Conservation (phyloP, 1,140 invertebrate species). For the Ceratosolen fusciceps region DNA sequence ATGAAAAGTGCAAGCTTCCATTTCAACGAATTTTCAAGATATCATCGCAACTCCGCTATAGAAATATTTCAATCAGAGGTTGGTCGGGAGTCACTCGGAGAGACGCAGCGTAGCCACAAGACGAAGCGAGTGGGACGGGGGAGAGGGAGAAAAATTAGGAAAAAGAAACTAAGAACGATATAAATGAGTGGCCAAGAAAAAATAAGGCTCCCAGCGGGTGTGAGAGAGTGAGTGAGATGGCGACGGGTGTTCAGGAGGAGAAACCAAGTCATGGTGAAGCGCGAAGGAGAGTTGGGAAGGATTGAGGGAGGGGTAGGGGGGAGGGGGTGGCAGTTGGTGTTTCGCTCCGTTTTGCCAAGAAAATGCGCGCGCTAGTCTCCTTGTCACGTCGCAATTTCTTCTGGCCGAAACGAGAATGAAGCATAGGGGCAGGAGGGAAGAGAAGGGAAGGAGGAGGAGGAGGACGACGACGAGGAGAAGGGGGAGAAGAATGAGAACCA, state of each 20-base stretch:
- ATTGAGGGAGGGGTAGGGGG: neutral
- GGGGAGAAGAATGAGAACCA: neutral
- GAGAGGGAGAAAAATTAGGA: constrained; percentile 21
- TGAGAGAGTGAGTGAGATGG: neutral
- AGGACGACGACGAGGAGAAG: constrained; percentile 22
- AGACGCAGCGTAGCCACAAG: neutral
- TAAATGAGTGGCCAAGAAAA: constrained; percentile 14
- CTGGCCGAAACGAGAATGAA: neutral
- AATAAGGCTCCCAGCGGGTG: neutral
- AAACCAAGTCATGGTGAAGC: too few relatives aligned
- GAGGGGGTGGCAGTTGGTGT: neutral
- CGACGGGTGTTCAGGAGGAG: neutral
- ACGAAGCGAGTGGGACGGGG: neutral
- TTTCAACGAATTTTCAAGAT: constrained; percentile 11
- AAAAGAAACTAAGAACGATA: constrained; percentile 16
- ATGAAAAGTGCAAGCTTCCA: neutral
- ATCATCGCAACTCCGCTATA: neutral
- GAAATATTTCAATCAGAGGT: constrained; percentile 19
- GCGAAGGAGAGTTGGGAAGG: neutral
- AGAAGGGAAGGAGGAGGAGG: neutral
- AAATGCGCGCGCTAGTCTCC: constrained; percentile 9
- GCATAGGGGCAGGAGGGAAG: too few relatives aligned
- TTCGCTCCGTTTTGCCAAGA: constrained; percentile 25
- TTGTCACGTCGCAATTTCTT: constrained; percentile 19
- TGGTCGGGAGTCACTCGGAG: neutral